Evolutionary conservation across 1,140 invertebrate species (phyloP), one percentile per base, ranked within the genome.

Genomic region (Atta cephalotes): DNA sequence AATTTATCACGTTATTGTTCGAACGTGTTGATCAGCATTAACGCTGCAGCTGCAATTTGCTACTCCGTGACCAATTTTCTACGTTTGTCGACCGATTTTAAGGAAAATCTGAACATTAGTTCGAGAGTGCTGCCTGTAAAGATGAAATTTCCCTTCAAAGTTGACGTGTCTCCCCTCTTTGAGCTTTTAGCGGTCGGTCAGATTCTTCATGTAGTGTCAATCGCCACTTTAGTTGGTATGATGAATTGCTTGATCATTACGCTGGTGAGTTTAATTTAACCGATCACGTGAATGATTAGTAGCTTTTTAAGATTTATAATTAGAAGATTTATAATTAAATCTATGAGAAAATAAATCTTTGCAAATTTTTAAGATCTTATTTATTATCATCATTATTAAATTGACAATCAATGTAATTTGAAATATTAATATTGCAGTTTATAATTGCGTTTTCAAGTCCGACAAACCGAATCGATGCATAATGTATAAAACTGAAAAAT

Each of bases 81-180:
- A 3, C 39, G n/a, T 31, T 45, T 25, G 10, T 39, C 10, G 62
- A 9, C 12, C 3, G 25, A 62, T 0, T 6, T 39, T 62, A 28
- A 74, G 0, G 25, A 58, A 2, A 3, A 74, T 21, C 28, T 62
- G 2, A 84, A 84, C 14, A 2, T 35, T 25, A 66, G 60, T 31
- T 9, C 31, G 58, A 58, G 35, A 89, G 21, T 58, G 4, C 58
- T 90, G 3, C 56, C 87, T 25, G 3, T 90, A 12, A 87, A 88
- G 68, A 90, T 90, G 89, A 63, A 89, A 53, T 35, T 89, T 25
- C 89, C 89, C 0, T 87, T 89, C 12, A 51, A 66, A 7, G 35
- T n/a, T n/a, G 31, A 70, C 10, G 16, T 28, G 16, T 60, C 62
- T 9, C 86, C 88, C 3, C n/a, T 74, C 12, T 90, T 85, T 14